A percentile compares a stretch with the other conserved stretches of the same genome.
Evolutionary conservation across 2,888 invertebrate species (phyloP).

Genomic region (Rosalia funebris): DNA sequence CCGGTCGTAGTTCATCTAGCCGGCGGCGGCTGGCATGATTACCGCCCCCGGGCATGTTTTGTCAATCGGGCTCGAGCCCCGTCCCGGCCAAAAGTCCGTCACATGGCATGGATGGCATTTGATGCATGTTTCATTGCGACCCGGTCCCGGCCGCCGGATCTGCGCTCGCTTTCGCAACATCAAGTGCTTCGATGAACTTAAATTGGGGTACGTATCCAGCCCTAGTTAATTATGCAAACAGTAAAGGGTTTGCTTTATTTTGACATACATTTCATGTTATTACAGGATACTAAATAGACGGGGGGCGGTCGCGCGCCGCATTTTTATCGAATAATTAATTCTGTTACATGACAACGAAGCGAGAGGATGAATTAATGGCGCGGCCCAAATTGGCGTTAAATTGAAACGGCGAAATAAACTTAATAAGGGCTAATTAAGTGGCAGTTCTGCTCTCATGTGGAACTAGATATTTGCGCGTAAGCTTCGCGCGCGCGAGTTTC

Average conservation of each 20-base stretch:
- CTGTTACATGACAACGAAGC: neutral
- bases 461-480: no score
- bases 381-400: neutral
- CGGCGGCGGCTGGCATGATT: slow-evolving; percentile 36
- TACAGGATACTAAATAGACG: slow-evolving; percentile 11
- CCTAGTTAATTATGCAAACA: slow-evolving; percentile 26
- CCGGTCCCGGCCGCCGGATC: slow-evolving; percentile 3
- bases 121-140: slow-evolving; percentile 42
- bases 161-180: slow-evolving; percentile 17
- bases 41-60: slow-evolving; percentile 25
- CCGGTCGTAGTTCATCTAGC: neutral
- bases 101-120: slow-evolving; percentile 40
- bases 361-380: neutral
- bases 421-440: slow-evolving; percentile 1
- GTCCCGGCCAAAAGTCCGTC: slow-evolving; percentile 41
- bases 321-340: slow-evolving; percentile 13
- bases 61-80: slow-evolving; percentile 38
- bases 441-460: no score
- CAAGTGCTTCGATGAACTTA: slow-evolving; percentile 32
- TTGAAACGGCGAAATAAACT: neutral
- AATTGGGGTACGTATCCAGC: slow-evolving; percentile 16
- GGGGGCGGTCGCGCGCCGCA: neutral
- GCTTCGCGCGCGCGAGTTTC: no score
- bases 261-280: slow-evolving; percentile 10
- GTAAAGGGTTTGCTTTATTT: slow-evolving; percentile 17